phyloP scores from a whole-genome alignment of 2,113 vertebrate genomes.

The Rutilus rutilus region DNA sequence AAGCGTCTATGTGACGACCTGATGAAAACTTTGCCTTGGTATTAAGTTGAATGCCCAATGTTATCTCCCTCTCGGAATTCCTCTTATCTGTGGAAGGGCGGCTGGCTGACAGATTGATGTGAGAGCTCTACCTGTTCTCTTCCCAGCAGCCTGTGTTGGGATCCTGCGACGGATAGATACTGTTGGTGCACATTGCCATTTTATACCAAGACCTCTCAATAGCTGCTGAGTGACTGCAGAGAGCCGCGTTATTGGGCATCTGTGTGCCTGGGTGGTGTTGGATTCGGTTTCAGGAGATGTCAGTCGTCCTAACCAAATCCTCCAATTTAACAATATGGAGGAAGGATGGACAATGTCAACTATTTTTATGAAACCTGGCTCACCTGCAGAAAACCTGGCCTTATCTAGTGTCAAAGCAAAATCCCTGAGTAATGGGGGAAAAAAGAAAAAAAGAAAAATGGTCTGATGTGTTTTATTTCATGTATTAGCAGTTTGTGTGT shows the following conservation, averaged over 20 bases:
- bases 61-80: constrained; percentile 76
- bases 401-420: background rate
- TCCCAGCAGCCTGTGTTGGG: constrained; percentile 71
- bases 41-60: constrained; percentile 77
- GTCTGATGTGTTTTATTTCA: background rate
- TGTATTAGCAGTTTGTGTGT: background rate
- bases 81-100: constrained; percentile 80
- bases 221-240: constrained; percentile 86
- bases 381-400: background rate
- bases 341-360: constrained; percentile 35
- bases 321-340: constrained; percentile 43
- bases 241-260: constrained; percentile 77
- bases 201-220: constrained; percentile 83
- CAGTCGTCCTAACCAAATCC: constrained; percentile 39
- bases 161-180: background rate
- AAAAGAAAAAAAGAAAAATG: background rate
- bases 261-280: constrained; percentile 76
- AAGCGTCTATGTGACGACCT: constrained; percentile 77
- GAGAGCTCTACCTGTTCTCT: constrained; percentile 78
- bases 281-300: constrained; percentile 81
- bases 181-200: constrained; percentile 74
- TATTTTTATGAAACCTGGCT: constrained; percentile 2
- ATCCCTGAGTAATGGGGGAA: background rate
- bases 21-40: constrained; percentile 81
- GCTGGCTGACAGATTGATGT: constrained; percentile 82